Percentiles rank a stretch among this genome's conserved stretches.
Conservation (phyloP, 1,140 invertebrate genomes). For the Plectrocnemia conspersa region DNA sequence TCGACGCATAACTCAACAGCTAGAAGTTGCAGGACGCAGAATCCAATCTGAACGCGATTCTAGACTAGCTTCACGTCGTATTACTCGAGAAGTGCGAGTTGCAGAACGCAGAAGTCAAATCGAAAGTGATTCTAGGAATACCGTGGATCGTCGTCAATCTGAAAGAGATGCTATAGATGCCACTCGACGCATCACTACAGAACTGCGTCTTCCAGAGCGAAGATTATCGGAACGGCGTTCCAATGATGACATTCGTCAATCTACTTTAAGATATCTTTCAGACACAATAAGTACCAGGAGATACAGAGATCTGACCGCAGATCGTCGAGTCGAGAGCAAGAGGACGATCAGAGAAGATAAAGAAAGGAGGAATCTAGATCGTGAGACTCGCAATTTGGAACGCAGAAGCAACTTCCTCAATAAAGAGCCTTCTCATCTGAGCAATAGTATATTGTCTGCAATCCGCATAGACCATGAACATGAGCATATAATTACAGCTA, state of each 20-base stretch:
- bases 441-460: conserved; percentile 1
- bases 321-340: neutral
- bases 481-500: neutral
- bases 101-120: no score
- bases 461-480: conserved; percentile 1
- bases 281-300: neutral
- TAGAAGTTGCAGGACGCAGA: neutral
- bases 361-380: conserved; percentile 2
- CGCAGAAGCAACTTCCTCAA: neutral
- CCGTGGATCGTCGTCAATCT: neutral
- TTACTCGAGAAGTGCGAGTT: neutral
- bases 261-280: neutral
- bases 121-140: no score
- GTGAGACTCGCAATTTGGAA: neutral
- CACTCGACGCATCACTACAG: no score
- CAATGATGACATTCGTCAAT: neutral
- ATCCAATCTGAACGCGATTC: no score
- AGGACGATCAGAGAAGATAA: neutral
- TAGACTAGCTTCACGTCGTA: neutral
- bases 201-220: no score
- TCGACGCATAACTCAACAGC: no score
- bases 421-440: neutral
- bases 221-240: neutral
- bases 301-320: neutral
- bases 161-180: neutral